These are phyloP conservation scores for Trachelipus rathkii DNA, from an alignment of 1,140 invertebrate species.

Conservation along the genomic window DNA sequence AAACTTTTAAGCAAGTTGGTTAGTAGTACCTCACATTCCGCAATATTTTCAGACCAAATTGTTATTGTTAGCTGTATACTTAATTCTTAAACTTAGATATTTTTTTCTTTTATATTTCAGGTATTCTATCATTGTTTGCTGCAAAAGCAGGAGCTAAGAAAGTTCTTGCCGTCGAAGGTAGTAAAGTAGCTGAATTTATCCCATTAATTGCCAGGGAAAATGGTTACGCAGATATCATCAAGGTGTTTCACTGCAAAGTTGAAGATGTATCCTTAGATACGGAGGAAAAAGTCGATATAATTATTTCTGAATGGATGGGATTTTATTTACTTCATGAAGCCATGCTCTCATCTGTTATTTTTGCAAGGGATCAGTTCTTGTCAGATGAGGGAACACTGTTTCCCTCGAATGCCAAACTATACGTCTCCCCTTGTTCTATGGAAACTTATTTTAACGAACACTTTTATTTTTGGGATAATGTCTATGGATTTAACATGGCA, in stretches of 20 bases:
- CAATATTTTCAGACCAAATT: too few species aligned
- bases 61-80: too few species aligned
- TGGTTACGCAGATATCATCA: constrained; percentile 47
- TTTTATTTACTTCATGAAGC: constrained; percentile 97
- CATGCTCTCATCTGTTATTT: constrained; percentile 90
- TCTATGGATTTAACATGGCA: constrained; percentile 54
- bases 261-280: constrained; percentile 62
- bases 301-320: constrained; percentile 99
- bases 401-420: constrained; percentile 51
- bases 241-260: constrained; percentile 60
- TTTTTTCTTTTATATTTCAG: constrained; percentile 50
- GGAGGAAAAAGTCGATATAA: constrained; percentile 80
- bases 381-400: constrained; percentile 55
- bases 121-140: constrained; percentile 93
- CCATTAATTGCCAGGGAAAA: constrained; percentile 68
- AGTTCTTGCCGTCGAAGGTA: constrained; percentile 90
- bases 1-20: too few species aligned
- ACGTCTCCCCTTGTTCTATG: constrained; percentile 65
- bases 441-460: constrained; percentile 57
- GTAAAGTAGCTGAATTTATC: constrained; percentile 73
- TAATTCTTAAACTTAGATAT: too few species aligned
- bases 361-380: constrained; percentile 71
- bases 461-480: constrained; percentile 60
- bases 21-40: too few species aligned
- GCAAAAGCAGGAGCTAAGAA: constrained; percentile 84